Percentiles rank a stretch among this genome's conserved stretches.
Evolutionary conservation across 2,888 invertebrate species (phyloP).

Genomic region (Dynastes tityus): DNA sequence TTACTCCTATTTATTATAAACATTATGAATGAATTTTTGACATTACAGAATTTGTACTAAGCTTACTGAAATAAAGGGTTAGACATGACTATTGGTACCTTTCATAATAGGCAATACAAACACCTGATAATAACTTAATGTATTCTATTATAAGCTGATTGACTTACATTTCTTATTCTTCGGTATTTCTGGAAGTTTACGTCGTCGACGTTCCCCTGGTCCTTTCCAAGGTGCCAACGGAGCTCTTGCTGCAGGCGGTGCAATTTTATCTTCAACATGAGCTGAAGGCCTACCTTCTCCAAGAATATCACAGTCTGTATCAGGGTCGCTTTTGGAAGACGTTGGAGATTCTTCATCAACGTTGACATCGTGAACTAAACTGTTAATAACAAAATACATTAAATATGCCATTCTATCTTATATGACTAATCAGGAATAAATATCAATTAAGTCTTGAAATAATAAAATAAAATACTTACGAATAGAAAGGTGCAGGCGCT

Average conservation of each 20-base stretch:
- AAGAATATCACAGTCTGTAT: conserved; percentile 71
- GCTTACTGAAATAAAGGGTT: neutral
- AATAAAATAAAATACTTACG: conserved; percentile 78
- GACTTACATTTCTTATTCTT: conserved; percentile 89
- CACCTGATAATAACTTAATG: neutral
- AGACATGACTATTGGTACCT: neutral
- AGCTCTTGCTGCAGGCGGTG: conserved; percentile 39
- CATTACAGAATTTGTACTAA: neutral
- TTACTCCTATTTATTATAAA: too few species aligned
- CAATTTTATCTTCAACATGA: conserved; percentile 50
- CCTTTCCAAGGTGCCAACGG: conserved; percentile 58
- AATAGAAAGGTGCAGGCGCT: conserved; percentile 88
- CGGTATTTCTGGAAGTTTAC: conserved; percentile 92
- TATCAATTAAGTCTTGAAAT: conserved; percentile 50
- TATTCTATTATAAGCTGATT: neutral
- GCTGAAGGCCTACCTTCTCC: conserved; percentile 55
- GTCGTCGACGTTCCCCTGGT: conserved; percentile 78
- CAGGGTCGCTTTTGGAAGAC: conserved; percentile 84
- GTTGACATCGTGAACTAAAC: conserved; percentile 88
- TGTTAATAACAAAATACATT: conserved; percentile 66
- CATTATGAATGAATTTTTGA: too few species aligned
- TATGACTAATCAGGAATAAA: neutral
- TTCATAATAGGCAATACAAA: neutral
- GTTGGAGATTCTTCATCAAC: conserved; percentile 87
- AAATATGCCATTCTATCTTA: neutral